Evolutionary conservation across 2,797 vertebrate genomes (phyloP).

Genomic region (Xiphorhynchus erythropygius): DNA sequence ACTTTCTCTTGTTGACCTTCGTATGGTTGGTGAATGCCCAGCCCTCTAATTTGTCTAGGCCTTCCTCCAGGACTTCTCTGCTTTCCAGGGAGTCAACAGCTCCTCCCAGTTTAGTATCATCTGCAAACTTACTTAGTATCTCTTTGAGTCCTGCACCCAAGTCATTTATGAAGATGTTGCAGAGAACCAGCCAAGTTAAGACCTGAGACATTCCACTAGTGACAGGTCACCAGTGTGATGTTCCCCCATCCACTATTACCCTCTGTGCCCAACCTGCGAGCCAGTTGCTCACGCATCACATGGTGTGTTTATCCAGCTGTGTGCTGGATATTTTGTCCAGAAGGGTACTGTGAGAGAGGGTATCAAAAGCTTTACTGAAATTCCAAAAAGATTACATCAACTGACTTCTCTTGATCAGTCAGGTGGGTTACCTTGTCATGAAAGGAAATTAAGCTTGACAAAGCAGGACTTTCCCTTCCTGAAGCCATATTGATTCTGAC

Average conservation of each 20-base stretch:
- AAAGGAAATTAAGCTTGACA: background rate
- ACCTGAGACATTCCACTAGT: background rate
- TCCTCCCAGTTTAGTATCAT: background rate
- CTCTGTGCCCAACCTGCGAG: background rate
- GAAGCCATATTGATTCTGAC: background rate
- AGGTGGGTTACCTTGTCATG: background rate
- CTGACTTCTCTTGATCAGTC: background rate
- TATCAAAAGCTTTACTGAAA: background rate
- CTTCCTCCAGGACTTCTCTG: background rate
- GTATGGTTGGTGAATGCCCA: background rate
- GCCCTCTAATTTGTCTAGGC: background rate
- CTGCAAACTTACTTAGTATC: background rate
- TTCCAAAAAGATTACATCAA: background rate
- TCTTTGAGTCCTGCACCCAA: background rate
- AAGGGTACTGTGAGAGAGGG: background rate
- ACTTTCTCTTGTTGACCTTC: background rate
- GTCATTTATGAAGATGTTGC: background rate
- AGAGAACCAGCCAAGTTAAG: background rate
- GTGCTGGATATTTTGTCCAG: background rate
- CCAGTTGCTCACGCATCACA: background rate
- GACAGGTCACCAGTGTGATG: background rate
- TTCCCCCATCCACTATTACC: background rate
- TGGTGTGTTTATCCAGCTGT: background rate
- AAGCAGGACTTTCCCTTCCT: background rate
- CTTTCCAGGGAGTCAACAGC: background rate